phyloP scores from a whole-genome alignment of 2,113 vertebrate species.

The Ceyx melanurus region DNA sequence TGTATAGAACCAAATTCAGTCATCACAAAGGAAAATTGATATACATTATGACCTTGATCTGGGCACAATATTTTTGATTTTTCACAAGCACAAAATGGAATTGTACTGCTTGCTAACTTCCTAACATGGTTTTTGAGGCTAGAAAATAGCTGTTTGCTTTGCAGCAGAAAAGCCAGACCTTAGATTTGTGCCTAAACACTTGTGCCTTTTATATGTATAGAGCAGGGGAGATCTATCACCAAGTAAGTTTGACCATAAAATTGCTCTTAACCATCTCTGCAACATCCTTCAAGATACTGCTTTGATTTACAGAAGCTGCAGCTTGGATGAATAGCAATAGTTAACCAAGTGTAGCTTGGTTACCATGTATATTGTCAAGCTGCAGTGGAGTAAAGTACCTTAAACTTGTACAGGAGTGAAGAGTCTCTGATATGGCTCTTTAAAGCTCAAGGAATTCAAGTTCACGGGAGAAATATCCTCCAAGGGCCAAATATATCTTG shows the following conservation, averaged over 20 bases:
- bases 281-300: background rate
- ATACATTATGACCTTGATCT: slow-evolving; percentile 11
- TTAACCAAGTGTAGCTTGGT: background rate
- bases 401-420: background rate
- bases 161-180: background rate
- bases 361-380: background rate
- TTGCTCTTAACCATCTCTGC: background rate
- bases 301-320: background rate
- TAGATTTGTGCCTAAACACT: background rate
- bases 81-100: slow-evolving; percentile 44
- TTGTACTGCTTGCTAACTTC: slow-evolving; percentile 27
- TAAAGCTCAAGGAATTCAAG: background rate
- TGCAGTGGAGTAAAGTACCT: background rate
- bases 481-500: background rate
- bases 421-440: background rate
- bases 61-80: background rate
- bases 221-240: background rate
- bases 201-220: background rate
- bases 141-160: background rate
- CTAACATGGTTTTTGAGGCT: background rate
- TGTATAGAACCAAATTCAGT: slow-evolving; percentile 19
- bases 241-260: background rate
- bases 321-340: background rate
- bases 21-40: slow-evolving; percentile 29
- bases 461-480: background rate